Conservation (phyloP, 2,888 invertebrate genomes). For the Sepioteuthis lessoniana region DNA sequence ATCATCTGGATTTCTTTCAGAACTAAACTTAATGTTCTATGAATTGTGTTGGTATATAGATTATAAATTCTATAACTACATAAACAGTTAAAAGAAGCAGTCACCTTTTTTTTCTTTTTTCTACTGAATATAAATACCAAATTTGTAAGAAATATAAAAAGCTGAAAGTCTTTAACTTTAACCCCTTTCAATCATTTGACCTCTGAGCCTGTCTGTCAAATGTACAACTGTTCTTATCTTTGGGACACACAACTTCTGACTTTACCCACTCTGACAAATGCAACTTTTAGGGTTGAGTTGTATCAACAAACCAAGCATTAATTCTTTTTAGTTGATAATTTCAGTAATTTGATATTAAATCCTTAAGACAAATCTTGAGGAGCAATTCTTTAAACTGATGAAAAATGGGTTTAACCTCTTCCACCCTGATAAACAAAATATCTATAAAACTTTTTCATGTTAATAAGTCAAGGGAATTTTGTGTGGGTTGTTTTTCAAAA, state of each 20-base stretch:
- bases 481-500: background rate
- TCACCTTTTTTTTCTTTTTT: no score
- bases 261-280: background rate
- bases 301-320: background rate
- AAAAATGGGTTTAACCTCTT: background rate
- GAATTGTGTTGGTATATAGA: no score
- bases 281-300: background rate
- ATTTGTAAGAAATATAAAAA: no score
- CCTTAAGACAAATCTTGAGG: no score
- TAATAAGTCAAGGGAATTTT: background rate
- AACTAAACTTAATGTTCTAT: no score
- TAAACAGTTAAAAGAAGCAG: no score
- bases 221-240: background rate
- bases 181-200: background rate
- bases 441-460: no score
- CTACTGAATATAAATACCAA: no score
- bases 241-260: background rate
- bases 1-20: no score
- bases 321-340: background rate
- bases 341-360: background rate
- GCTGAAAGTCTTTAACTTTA: background rate
- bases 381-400: background rate
- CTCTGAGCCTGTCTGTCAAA: background rate
- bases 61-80: no score
- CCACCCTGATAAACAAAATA: no score